Percentiles rank a stretch among this genome's conserved stretches.
These are phyloP conservation scores for Darevskia nairensis DNA, from an alignment of 2,797 vertebrate species.

Conservation along the genomic window DNA sequence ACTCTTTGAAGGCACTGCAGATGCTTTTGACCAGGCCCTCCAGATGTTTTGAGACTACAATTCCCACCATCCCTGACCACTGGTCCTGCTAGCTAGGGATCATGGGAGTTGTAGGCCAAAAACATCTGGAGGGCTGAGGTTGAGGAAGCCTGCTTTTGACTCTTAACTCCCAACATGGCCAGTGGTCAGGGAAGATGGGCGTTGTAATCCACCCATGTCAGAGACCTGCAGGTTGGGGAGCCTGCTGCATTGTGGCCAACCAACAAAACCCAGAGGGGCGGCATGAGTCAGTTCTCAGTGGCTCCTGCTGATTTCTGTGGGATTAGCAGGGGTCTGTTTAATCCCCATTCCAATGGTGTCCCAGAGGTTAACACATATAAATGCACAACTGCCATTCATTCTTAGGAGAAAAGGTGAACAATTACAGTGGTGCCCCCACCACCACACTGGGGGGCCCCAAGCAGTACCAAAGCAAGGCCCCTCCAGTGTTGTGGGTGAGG, in stretches of 20 bases:
- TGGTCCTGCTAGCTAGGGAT: too few species aligned
- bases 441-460: background rate
- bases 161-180: too few species aligned
- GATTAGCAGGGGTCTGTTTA: background rate
- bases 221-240: too few species aligned
- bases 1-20: too few species aligned
- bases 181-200: too few species aligned
- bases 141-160: too few species aligned
- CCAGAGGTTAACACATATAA: background rate
- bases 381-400: background rate
- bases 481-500: background rate
- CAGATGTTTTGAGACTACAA: too few species aligned
- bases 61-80: too few species aligned
- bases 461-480: background rate
- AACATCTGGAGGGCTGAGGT: too few species aligned
- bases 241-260: background rate
- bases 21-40: too few species aligned
- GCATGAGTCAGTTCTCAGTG: background rate
- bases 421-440: background rate
- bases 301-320: background rate
- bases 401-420: background rate
- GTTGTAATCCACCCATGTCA: too few species aligned
- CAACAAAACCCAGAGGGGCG: background rate
- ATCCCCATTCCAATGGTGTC: background rate
- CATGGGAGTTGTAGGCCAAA: too few species aligned